Evolutionary conservation across 1,140 invertebrate species (phyloP), one percentile per base, ranked within the genome.

Genomic region (Heliconius melpomene): DNA sequence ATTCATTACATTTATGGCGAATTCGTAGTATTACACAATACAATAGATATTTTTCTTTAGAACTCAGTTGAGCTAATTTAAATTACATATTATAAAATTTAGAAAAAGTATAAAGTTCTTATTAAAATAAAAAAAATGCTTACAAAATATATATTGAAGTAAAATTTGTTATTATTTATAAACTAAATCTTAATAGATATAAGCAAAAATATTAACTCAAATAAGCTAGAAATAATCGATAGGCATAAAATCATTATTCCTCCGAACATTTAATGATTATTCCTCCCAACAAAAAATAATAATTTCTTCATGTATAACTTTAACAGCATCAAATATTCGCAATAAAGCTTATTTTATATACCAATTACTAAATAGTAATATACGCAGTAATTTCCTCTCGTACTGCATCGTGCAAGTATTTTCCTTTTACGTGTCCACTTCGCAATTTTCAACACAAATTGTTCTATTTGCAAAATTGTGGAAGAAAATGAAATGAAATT

Each of bases 321-420:
- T 66, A 16, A 29, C 2, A 23, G 7, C 54, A 57, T 57, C 60
- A 29, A 16, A 26, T 13, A 66, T 66, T 66, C 60, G 60, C 26
- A 66, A 29, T 29, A 6, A 66, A 26, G 11, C 60, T 9, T 66
- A 29, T 60, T 60, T 60, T 60, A 60, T 26, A 60, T 8, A 60
- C 13, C 2, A 60, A 23, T 23, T 1, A n/a, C 54, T 57, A 57
- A 57, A 23, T 9, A 9, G 54, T 57, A 57, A 57, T 57, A 66
- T 66, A 66, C 60, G 23, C 26, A 66, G 60, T 66, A 66, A 66
- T 66, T 66, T 66, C 26, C 26, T 26, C 60, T 16, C 60, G 26
- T 66, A n/a, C 54, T 60, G 7, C 54, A 3, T 66, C 60, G 60
- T 66, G 60, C 60, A 66, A 66, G 23, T 66, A 66, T 66, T 66